Conservation (phyloP, 2,888 invertebrate species). For the Sesamia inferens region DNA sequence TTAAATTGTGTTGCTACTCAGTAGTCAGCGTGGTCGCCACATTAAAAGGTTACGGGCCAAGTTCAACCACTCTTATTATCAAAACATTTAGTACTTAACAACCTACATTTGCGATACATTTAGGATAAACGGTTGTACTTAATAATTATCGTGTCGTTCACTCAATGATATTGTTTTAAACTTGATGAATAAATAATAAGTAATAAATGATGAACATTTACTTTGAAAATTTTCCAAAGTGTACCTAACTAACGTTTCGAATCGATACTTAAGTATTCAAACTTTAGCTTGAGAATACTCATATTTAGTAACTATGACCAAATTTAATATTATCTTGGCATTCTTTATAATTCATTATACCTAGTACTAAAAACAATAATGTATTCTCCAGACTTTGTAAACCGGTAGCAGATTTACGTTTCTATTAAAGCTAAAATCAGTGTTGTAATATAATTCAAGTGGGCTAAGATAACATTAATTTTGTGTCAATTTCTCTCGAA, state of each 20-base stretch:
- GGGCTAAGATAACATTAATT: constrained; percentile 9
- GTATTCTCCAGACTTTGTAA: constrained; percentile 1
- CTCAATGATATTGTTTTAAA: constrained; percentile 38
- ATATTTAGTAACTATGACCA: constrained; percentile 25
- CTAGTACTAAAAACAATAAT: neutral
- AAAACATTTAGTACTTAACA: constrained; percentile 56
- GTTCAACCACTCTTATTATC: constrained; percentile 78
- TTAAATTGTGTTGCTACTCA: constrained; percentile 45
- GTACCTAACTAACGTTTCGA: constrained; percentile 47
- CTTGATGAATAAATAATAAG: constrained; percentile 6
- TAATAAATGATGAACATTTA: constrained; percentile 23
- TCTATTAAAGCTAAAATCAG: neutral
- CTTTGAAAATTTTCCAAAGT: constrained; percentile 26
- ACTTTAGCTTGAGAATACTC: constrained; percentile 13
- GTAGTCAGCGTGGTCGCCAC: constrained; percentile 51
- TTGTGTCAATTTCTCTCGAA: constrained; percentile 6
- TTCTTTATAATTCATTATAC: neutral
- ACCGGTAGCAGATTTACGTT: neutral
- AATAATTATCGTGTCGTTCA: constrained; percentile 22
- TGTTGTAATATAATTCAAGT: neutral
- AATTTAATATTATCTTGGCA: constrained; percentile 29
- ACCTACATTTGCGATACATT: constrained; percentile 40
- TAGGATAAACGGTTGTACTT: constrained; percentile 38
- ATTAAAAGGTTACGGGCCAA: constrained; percentile 76
- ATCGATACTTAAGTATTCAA: constrained; percentile 43